Evolutionary conservation across 2,113 vertebrate genomes (phyloP).

Genomic region (Lamprotornis superbus): DNA sequence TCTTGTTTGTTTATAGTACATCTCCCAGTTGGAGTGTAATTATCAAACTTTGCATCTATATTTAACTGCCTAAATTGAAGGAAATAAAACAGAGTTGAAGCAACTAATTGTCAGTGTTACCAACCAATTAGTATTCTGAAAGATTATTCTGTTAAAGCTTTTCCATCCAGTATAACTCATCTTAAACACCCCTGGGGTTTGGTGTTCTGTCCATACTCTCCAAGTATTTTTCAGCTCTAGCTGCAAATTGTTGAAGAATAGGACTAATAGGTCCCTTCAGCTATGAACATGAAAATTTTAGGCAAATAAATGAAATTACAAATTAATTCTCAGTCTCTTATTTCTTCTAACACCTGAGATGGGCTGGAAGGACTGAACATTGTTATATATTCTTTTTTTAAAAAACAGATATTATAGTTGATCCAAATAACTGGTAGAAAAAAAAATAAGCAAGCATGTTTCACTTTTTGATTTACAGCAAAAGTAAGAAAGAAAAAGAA

Average conservation of each 20-base stretch:
- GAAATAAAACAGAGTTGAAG: conserved; percentile 16
- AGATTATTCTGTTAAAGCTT: background rate
- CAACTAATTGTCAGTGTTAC: background rate
- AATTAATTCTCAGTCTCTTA: background rate
- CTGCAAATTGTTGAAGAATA: background rate
- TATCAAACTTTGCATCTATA: conserved; percentile 7
- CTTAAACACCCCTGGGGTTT: background rate
- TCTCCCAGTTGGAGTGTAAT: background rate
- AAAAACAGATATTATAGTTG: background rate
- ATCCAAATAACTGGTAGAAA: background rate
- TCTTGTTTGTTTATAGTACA: conserved; percentile 13
- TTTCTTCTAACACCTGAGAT: background rate
- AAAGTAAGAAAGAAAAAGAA: background rate
- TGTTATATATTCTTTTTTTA: background rate
- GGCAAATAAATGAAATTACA: background rate
- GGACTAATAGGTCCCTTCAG: background rate
- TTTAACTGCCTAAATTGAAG: conserved; percentile 40
- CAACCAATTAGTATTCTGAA: background rate
- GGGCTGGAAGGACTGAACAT: background rate
- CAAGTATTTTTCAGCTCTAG: background rate
- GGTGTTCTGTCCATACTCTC: background rate
- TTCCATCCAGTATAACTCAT: background rate
- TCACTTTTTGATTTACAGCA: background rate
- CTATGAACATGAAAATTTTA: background rate
- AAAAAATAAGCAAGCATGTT: background rate